Base-by-base conservation (phyloP, 2,888 invertebrate species). In the Cordilura impudica region DNA sequence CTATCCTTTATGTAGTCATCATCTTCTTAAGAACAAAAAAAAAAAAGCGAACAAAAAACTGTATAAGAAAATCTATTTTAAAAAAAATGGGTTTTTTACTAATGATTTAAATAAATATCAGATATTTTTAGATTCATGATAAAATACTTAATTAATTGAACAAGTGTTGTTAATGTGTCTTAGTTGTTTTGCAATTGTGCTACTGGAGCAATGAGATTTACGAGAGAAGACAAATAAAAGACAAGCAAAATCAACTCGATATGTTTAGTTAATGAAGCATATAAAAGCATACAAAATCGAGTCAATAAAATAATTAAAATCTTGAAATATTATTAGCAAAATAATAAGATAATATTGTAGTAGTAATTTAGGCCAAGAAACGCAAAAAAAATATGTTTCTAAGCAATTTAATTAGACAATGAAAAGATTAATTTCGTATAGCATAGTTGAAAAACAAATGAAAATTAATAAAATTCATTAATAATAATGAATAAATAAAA, bases 1-100 rank as follows among this genome's bases (percentile, higher is more conserved):
- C 81, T 81, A 75, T 80, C 75, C 69, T 80, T 81, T 70, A 63
- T 47, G 56, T 16, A 21, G 26, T 43, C 23, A 19, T 47, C 16
- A 18, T 19, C 18, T 45, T 12, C 10, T 66, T 0, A 14, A n/a
- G 14, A 16, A 45, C 7, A 3, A 19, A 29, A 43, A 54, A 19
- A 16, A 43, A 2, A 1, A 14, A 10, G n/a, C 12, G 23, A 53
- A 53, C 53, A 58, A 16, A 8, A 43, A 43, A 26, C 2, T 31
- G 0, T 39, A 12, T 4, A 39, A n/a, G 35, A 39, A 39, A 39
- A 39, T 39, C 2, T 3, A 39, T 47, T n/a, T n/a, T 29, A 45
- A n/a, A 45, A 69, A 47, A 19, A 66, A 14, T 29, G 2, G 31
- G 31, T 47, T 14, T n/a, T 45, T 63, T 51, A 39, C 35, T 49